Percentiles rank a stretch among this genome's conserved stretches.
Conservation (phyloP, 2,888 invertebrate species). For the Geophilus truncorum region DNA sequence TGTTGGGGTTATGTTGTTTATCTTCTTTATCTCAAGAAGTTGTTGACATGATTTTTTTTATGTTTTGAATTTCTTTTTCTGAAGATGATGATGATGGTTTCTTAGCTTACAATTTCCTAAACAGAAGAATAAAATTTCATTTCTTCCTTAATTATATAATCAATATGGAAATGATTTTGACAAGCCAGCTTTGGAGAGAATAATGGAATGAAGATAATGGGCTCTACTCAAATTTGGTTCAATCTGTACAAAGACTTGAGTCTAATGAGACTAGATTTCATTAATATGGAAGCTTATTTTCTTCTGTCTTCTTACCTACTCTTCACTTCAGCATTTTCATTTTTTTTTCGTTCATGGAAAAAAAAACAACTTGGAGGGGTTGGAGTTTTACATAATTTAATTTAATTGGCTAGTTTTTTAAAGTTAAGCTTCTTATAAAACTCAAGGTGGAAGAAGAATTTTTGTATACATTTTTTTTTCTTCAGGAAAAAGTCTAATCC, state of each 20-base stretch:
- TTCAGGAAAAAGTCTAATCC: background rate
- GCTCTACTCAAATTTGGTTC: background rate
- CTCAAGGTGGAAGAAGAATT: background rate
- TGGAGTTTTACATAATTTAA: background rate
- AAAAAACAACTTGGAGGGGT: background rate
- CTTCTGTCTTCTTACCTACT: background rate
- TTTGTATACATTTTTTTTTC: too few relatives aligned
- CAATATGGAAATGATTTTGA: constrained; percentile 10
- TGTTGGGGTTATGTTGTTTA: background rate
- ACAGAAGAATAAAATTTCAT: background rate
- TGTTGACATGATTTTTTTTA: background rate
- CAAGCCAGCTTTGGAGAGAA: background rate
- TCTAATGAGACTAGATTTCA: constrained; percentile 2
- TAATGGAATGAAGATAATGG: constrained; percentile 10
- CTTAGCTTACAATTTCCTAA: background rate
- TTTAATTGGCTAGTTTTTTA: background rate
- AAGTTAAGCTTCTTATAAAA: background rate
- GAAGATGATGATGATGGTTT: background rate
- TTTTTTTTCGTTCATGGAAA: background rate
- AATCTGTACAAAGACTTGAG: constrained; percentile 10
- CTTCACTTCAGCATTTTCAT: too few relatives aligned
- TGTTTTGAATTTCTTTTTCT: background rate
- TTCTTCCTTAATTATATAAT: background rate
- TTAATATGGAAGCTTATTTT: constrained; percentile 10
- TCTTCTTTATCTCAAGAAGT: background rate